These are phyloP conservation scores for Drosophila varians DNA, from an alignment of 1,140 invertebrate genomes.

Conservation along the genomic window DNA sequence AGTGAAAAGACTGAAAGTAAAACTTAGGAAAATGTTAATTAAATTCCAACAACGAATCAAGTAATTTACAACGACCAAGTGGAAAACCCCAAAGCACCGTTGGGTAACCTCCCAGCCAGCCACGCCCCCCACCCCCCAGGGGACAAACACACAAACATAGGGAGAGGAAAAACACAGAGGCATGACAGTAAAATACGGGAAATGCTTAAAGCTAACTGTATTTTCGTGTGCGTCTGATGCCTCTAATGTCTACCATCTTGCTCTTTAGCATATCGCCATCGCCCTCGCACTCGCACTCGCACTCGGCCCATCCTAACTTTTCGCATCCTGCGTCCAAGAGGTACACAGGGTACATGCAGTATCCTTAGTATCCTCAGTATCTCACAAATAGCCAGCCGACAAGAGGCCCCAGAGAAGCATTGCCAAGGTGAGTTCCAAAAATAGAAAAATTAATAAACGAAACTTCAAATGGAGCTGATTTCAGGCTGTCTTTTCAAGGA, in stretches of 20 bases:
- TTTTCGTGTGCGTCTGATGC: conserved; percentile 75
- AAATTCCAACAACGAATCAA: conserved; percentile 82
- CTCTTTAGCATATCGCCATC: neutral
- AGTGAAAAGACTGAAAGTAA: conserved; percentile 79
- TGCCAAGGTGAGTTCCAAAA: neutral
- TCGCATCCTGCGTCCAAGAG: neutral
- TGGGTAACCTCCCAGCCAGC: conserved; percentile 13
- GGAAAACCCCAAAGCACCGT: conserved; percentile 76
- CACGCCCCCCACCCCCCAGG: conserved; percentile 7
- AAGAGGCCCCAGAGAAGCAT: neutral
- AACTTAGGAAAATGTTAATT: conserved; percentile 82
- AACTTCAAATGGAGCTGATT: neutral
- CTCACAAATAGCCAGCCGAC: conserved; percentile 5
- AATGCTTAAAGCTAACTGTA: conserved; percentile 81
- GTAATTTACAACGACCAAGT: conserved; percentile 81
- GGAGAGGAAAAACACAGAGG: conserved; percentile 15
- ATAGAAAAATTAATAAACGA: neutral
- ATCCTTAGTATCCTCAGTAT: conserved; percentile 1
- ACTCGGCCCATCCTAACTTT: neutral
- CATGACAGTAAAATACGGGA: conserved; percentile 78
- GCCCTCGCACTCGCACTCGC: neutral
- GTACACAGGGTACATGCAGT: neutral
- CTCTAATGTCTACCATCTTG: conserved; percentile 51
- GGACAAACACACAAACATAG: conserved; percentile 12
- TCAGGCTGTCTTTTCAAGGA: too few relatives aligned